These are phyloP conservation scores for Cephonodes hylas DNA, from an alignment of 2,888 invertebrate species.

Conservation along the genomic window DNA sequence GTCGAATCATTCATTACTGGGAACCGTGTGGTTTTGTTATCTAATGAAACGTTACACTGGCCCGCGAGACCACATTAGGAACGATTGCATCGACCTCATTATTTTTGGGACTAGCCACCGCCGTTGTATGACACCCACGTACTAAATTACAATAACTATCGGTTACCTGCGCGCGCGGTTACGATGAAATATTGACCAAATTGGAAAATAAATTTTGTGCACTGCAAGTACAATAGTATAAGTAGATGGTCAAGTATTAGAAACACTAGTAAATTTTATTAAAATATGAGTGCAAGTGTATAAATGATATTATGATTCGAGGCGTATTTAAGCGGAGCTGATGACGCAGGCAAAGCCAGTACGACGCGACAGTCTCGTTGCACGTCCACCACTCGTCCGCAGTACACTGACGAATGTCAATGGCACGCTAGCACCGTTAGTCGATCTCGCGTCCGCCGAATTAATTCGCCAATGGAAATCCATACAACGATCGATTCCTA, in stretches of 20 bases:
- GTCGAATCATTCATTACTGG: conserved; percentile 64
- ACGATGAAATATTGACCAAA: background rate
- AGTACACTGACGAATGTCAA: conserved; percentile 74
- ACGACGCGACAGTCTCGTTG: conserved; percentile 22
- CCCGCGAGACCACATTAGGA: conserved; percentile 47
- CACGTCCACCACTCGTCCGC: conserved; percentile 32
- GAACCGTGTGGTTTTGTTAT: conserved; percentile 64
- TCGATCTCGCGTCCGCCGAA: conserved; percentile 76
- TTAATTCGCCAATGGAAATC: conserved; percentile 76
- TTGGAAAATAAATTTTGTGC: conserved; percentile 2
- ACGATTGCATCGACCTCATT: conserved; percentile 33
- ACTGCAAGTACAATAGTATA: background rate
- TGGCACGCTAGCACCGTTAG: conserved; percentile 78
- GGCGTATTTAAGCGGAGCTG: background rate
- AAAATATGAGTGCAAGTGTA: too few species aligned
- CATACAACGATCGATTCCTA: conserved; percentile 66
- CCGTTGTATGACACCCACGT: conserved; percentile 11
- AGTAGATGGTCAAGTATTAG: background rate
- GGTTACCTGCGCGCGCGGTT: background rate
- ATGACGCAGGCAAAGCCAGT: background rate
- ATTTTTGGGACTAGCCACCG: conserved; percentile 31
- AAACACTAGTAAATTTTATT: too few species aligned
- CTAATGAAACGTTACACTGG: conserved; percentile 65
- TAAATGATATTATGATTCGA: too few species aligned
- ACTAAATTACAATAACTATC: conserved; percentile 10